Evolutionary conservation across 2,888 invertebrate genomes (phyloP).

Genomic region (Lasioglossum malachurum): DNA sequence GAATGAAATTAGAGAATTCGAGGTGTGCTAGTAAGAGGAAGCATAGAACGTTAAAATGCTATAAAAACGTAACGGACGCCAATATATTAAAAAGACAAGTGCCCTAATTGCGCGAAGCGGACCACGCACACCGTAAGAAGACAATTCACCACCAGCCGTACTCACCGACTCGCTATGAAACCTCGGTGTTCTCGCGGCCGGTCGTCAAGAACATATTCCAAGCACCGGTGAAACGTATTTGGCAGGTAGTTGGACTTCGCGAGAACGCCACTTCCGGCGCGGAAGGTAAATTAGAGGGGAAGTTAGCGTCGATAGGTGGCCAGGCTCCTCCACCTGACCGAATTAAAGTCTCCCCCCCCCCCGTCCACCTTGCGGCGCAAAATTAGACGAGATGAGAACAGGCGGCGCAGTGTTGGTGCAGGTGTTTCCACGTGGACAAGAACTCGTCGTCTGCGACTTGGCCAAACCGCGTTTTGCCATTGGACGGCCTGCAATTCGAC

Average conservation of each 20-base stretch:
- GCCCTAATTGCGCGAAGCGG: neutral
- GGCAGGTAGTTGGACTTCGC: constrained; percentile 56
- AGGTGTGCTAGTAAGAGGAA: too few relatives aligned
- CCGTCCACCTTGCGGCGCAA: constrained; percentile 55
- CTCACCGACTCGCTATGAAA: neutral
- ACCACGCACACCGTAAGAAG: neutral
- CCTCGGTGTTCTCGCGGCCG: neutral
- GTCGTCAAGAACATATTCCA: constrained; percentile 24
- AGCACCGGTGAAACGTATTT: constrained; percentile 53
- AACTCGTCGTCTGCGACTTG: constrained; percentile 42
- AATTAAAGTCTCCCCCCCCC: constrained; percentile 70
- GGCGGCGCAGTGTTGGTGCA: constrained; percentile 41
- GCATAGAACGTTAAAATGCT: too few relatives aligned
- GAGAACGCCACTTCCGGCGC: constrained; percentile 60
- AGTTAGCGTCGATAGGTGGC: constrained; percentile 56
- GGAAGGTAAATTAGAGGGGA: constrained; percentile 70
- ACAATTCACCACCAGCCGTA: neutral
- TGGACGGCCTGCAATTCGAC: constrained; percentile 28
- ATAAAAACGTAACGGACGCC: too few relatives aligned
- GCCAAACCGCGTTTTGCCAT: constrained; percentile 30
- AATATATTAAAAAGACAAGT: neutral
- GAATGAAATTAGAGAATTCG: too few relatives aligned
- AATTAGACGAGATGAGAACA: constrained; percentile 70
- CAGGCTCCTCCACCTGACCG: constrained; percentile 63
- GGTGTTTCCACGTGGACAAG: constrained; percentile 52